phyloP scores from a whole-genome alignment of 2,888 invertebrate species.

The Lithophane ornitopus region DNA sequence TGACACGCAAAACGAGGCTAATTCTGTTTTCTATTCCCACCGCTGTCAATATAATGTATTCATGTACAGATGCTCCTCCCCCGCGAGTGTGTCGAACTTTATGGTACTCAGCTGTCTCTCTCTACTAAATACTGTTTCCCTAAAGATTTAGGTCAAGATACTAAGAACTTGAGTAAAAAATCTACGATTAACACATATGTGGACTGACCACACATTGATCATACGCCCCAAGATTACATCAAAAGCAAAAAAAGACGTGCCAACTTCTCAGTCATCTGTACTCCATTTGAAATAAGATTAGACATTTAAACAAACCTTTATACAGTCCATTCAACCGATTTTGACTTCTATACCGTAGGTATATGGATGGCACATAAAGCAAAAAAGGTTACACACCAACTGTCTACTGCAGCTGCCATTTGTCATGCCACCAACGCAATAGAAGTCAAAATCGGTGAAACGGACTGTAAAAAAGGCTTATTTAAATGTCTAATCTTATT shows the following conservation, averaged over 20 bases:
- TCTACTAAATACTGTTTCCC: constrained; percentile 9
- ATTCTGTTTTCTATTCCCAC: constrained; percentile 67
- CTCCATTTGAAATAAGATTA: too few relatives aligned
- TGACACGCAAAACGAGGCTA: constrained; percentile 65
- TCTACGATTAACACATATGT: constrained; percentile 7
- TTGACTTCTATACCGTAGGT: too few relatives aligned
- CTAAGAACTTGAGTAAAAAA: constrained; percentile 8
- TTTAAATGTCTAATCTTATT: too few relatives aligned
- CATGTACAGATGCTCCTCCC: constrained; percentile 29
- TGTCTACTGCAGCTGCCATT: too few relatives aligned
- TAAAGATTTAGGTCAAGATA: constrained; percentile 4
- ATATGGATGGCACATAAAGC: too few relatives aligned
- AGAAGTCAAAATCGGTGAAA: too few relatives aligned
- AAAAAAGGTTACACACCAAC: too few relatives aligned
- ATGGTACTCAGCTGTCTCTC: constrained; percentile 23
- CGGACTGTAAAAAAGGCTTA: too few relatives aligned
- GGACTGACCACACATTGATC: constrained; percentile 16
- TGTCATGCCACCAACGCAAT: too few relatives aligned
- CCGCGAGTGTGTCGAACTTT: constrained; percentile 11
- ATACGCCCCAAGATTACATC: constrained; percentile 13
- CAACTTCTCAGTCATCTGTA: constrained; percentile 21
- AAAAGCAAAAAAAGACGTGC: constrained; percentile 18
- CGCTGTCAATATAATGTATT: constrained; percentile 57
- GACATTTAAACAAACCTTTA: too few relatives aligned
- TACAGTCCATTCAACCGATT: too few relatives aligned